These are phyloP conservation scores for Thunnus maccoyii DNA, from an alignment of 2,113 vertebrate species.

Conservation along the genomic window DNA sequence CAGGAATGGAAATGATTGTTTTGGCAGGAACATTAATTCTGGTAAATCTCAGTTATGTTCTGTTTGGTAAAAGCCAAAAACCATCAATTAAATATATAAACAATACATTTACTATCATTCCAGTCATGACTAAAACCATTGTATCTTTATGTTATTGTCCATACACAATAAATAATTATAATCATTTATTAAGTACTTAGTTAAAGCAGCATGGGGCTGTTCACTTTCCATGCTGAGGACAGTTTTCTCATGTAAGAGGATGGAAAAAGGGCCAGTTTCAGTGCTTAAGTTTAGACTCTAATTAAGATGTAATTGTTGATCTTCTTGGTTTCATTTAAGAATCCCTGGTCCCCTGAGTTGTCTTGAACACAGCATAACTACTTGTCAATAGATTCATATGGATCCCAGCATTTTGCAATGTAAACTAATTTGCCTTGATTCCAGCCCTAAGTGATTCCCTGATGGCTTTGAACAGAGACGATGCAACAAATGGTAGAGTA, in stretches of 20 bases:
- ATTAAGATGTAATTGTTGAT: background rate
- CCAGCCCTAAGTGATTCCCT: conserved; percentile 84
- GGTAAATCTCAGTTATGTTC: background rate
- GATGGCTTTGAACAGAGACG: conserved; percentile 86
- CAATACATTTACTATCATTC: background rate
- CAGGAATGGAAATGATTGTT: background rate
- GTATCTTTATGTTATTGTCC: background rate
- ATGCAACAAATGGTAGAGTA: conserved; percentile 86
- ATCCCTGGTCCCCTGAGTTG: conserved; percentile 27
- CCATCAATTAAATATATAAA: background rate
- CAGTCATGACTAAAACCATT: background rate
- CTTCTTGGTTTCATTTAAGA: conserved; percentile 24
- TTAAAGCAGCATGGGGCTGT: background rate
- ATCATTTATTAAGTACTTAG: background rate
- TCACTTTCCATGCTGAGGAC: background rate
- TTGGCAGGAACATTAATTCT: background rate
- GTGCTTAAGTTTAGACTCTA: background rate
- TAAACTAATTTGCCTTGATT: conserved; percentile 85
- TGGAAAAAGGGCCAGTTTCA: conserved; percentile 17
- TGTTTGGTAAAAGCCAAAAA: background rate
- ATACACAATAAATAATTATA: background rate
- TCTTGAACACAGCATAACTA: conserved; percentile 45
- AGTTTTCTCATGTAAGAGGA: conserved; percentile 15
- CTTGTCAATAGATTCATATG: conserved; percentile 63
- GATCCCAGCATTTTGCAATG: conserved; percentile 61